Evolutionary conservation across 2,113 vertebrate genomes (phyloP), one percentile per base, ranked within the genome.

Genomic region (Uropsilus gracilis): DNA sequence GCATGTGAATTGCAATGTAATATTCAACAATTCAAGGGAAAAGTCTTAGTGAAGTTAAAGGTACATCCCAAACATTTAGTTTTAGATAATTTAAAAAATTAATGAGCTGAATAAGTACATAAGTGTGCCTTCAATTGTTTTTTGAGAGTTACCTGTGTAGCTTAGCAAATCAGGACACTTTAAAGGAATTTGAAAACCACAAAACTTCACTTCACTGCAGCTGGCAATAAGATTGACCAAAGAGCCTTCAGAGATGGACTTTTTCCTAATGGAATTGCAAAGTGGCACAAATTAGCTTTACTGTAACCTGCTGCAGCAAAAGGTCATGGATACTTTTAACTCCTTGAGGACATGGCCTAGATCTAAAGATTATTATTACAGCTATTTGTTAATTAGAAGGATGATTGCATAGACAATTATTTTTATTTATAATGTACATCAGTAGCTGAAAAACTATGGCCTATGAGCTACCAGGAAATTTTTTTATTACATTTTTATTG

Each of bases 151-250:
- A 55, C 7, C 39, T 66, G 46, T 61, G 34, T 63, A 28, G 28
- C 11, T 89, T 66, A 76, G 18, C 22, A 30, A 88, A 44, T 53
- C 61, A 78, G 48, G 9, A n/a, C 57, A 50, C 39, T 71, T 84
- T 84, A 84, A 72, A 96, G n/a, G 32, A 37, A 30, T 18, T 83
- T 93, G 82, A 37, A 94, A 94, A 83, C 37, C 26, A 78, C 46
- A 55, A 77, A 75, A 42, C 39, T 84, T 66, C 73, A 85, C 59
- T 89, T 90, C 12, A 68, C 24, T 59, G 34, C 17, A 11, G 1
- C 44, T 73, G 46, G 83, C 46, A 18, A 48, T 12, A 12, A 71
- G 46, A 78, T 30, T 78, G 46, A 59, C 37, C 75, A 75, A 89
- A 37, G 9, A 46, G 39, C 64, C 37, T 57, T 86, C 53, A 66